phyloP scores from a whole-genome alignment of 2,797 vertebrate genomes.

The Chloroceryle amazona region DNA sequence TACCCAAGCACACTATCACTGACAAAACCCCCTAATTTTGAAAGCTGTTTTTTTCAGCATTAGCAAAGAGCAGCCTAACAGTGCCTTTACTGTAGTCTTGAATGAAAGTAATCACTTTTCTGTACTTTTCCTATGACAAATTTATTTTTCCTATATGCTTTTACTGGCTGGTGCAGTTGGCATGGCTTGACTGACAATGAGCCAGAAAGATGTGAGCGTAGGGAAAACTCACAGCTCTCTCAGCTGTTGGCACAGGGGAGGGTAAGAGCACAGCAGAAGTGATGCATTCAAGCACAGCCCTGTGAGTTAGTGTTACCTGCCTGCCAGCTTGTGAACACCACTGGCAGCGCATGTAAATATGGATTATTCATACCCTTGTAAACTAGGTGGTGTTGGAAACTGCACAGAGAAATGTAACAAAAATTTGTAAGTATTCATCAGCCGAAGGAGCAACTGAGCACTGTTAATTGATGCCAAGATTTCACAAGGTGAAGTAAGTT shows the following conservation, averaged over 20 bases:
- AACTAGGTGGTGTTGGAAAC: constrained; percentile 15
- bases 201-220: constrained; percentile 80
- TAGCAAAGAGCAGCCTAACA: constrained; percentile 71
- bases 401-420: not conserved
- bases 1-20: constrained; percentile 36
- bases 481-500: not conserved
- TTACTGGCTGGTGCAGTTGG: constrained; percentile 81
- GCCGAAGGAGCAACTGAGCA: not conserved
- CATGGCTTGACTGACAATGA: constrained; percentile 77
- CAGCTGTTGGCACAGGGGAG: constrained; percentile 63
- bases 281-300: constrained; percentile 58
- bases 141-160: constrained; percentile 87
- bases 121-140: constrained; percentile 84
- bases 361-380: constrained; percentile 11
- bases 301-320: constrained; percentile 30
- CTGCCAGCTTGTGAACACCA: constrained; percentile 45
- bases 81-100: constrained; percentile 79
- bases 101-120: constrained; percentile 78
- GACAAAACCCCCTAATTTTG: constrained; percentile 51
- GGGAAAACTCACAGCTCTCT: constrained; percentile 71
- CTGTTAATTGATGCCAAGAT: not conserved
- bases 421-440: not conserved
- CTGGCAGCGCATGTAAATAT: constrained; percentile 28
- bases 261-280: constrained; percentile 65
- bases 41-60: constrained; percentile 49